These are phyloP conservation scores for Sebastes ruberrimus DNA, from an alignment of 2,797 vertebrate genomes.

Conservation along the genomic window DNA sequence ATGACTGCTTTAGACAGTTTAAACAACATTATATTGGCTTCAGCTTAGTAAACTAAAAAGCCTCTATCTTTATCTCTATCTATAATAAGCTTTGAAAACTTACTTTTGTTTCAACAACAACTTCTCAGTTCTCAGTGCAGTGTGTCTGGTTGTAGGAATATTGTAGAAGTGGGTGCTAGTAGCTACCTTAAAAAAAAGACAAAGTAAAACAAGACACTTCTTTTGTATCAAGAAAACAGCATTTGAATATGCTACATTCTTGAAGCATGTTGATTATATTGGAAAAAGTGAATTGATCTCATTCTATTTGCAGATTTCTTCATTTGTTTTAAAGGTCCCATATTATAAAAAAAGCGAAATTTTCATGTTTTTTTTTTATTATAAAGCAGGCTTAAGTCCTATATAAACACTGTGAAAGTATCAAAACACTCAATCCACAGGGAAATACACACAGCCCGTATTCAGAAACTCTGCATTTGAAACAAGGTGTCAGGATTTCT, in stretches of 20 bases:
- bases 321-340: not conserved
- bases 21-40: not conserved
- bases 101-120: not conserved
- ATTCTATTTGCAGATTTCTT: not conserved
- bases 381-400: too few relatives aligned
- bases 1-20: not conserved
- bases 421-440: too few relatives aligned
- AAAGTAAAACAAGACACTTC: not conserved
- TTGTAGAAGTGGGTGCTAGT: not conserved
- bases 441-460: too few relatives aligned
- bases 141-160: not conserved
- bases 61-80: not conserved
- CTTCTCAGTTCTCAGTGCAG: not conserved
- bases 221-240: not conserved
- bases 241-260: not conserved
- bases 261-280: not conserved
- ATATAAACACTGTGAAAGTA: too few relatives aligned
- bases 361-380: too few relatives aligned
- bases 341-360: too few relatives aligned
- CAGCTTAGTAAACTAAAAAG: not conserved
- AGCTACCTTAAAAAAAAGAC: not conserved
- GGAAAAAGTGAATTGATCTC: not conserved
- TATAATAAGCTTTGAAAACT: not conserved
- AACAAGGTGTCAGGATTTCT: too few relatives aligned
- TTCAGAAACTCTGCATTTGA: too few relatives aligned